Percentiles rank a stretch among this genome's conserved stretches.
These are phyloP conservation scores for Pangasius larnaudii DNA, from an alignment of 2,797 vertebrate species.

Conservation along the genomic window DNA sequence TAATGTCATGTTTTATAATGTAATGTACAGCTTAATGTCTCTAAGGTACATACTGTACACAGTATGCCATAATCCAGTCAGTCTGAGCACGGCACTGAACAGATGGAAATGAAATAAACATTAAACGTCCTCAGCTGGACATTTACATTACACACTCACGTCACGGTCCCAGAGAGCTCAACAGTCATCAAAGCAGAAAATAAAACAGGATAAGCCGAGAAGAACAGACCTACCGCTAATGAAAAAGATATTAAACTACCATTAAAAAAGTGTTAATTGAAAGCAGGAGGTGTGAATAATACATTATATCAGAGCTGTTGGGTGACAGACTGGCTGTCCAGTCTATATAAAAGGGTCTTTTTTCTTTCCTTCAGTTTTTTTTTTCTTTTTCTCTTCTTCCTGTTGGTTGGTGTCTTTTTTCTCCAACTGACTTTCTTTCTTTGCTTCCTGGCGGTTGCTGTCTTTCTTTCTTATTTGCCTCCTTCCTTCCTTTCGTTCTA, in stretches of 20 bases:
- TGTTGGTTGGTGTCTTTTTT: neutral
- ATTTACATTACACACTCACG: neutral
- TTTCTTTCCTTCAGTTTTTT: neutral
- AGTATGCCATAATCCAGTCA: neutral
- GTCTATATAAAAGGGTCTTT: no score
- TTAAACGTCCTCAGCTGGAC: neutral
- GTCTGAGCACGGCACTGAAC: neutral
- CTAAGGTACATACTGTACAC: neutral
- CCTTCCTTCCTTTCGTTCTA: neutral
- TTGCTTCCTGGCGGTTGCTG: neutral
- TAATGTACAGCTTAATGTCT: neutral
- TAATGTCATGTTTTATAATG: neutral
- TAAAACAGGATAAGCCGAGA: neutral
- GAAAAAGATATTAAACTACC: neutral
- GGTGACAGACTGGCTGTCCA: neutral
- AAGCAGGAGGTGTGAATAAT: neutral
- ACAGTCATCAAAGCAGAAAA: neutral
- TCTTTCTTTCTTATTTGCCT: neutral
- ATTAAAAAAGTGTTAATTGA: neutral
- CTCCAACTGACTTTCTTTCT: neutral
- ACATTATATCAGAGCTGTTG: neutral
- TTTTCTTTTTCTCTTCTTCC: neutral
- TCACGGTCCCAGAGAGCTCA: neutral
- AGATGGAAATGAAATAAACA: neutral
- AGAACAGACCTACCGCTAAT: neutral